A percentile compares a stretch with the other conserved stretches of the same genome.
phyloP scores from a whole-genome alignment of 2,888 invertebrate genomes.

The Leptinotarsa juncta region DNA sequence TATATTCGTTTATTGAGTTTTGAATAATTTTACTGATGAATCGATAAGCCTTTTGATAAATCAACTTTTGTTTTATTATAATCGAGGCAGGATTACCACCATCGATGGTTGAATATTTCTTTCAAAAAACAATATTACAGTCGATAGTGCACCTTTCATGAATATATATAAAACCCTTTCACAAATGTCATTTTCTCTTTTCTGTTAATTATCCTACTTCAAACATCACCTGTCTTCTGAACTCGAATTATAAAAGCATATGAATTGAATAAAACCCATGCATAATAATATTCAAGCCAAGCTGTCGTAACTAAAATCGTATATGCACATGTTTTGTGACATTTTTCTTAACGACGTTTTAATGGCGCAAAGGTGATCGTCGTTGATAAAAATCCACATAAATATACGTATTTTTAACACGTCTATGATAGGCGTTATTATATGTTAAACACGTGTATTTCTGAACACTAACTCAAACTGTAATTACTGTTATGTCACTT shows the following conservation, averaged over 20 bases:
- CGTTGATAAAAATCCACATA: conserved; percentile 20
- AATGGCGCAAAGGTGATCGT: conserved; percentile 22
- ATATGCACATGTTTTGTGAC: conserved; percentile 19
- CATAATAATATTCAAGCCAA: conserved; percentile 1
- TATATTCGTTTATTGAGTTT: too few relatives aligned
- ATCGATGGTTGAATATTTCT: too few relatives aligned
- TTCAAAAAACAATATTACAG: too few relatives aligned
- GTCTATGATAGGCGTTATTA: conserved; percentile 30
- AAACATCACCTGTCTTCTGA: not conserved
- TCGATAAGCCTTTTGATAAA: too few relatives aligned
- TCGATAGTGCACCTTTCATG: conserved; percentile 1
- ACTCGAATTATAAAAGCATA: not conserved
- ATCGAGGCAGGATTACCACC: too few relatives aligned
- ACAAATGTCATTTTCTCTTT: not conserved
- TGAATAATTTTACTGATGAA: too few relatives aligned
- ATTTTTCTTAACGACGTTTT: conserved; percentile 26
- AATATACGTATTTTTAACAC: conserved; percentile 25
- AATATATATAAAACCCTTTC: not conserved
- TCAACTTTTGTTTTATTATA: too few relatives aligned
- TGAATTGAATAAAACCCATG: not conserved
- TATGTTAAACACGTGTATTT: conserved; percentile 25
- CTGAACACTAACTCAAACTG: conserved; percentile 15
- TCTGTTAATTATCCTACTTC: conserved; percentile 26
- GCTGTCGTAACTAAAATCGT: conserved; percentile 1
- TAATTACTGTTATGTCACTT: conserved; percentile 21